Evolutionary conservation across 2,888 invertebrate species (phyloP).

Genomic region (Parnassius glacialis): DNA sequence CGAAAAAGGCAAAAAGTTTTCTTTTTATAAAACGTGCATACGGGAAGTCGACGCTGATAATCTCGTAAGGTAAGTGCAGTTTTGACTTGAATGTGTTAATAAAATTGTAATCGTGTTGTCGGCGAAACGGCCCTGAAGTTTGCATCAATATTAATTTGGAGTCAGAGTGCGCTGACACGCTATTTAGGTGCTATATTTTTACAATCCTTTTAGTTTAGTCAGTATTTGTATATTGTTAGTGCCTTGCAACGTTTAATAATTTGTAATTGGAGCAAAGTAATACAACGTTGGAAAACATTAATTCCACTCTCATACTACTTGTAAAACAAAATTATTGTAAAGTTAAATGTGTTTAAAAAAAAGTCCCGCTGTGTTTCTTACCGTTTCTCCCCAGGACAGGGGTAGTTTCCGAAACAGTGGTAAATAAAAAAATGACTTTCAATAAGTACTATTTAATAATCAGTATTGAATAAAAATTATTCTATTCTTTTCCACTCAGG

Average conservation of each 20-base stretch:
- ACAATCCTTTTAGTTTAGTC: conserved; percentile 4
- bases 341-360: too few relatives aligned
- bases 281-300: not conserved
- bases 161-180: conserved; percentile 35
- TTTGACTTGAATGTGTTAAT: conserved; percentile 80
- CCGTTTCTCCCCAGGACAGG: too few relatives aligned
- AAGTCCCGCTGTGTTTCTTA: too few relatives aligned
- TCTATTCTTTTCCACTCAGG: not conserved
- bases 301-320: not conserved
- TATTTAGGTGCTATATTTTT: conserved; percentile 30
- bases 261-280: conserved; percentile 20
- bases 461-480: too few relatives aligned
- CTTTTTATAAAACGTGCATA: conserved; percentile 57
- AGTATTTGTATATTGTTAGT: not conserved
- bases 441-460: not conserved
- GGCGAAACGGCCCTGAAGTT: conserved; percentile 52
- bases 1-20: conserved; percentile 55
- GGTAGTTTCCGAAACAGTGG: too few relatives aligned
- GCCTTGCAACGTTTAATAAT: conserved; percentile 31
- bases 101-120: conserved; percentile 78
- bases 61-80: conserved; percentile 75
- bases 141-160: conserved; percentile 48
- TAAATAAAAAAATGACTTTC: too few relatives aligned
- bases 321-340: too few relatives aligned
- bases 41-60: conserved; percentile 75